These are phyloP conservation scores for Archips crataeganus DNA, from an alignment of 2,888 invertebrate genomes.

Conservation along the genomic window DNA sequence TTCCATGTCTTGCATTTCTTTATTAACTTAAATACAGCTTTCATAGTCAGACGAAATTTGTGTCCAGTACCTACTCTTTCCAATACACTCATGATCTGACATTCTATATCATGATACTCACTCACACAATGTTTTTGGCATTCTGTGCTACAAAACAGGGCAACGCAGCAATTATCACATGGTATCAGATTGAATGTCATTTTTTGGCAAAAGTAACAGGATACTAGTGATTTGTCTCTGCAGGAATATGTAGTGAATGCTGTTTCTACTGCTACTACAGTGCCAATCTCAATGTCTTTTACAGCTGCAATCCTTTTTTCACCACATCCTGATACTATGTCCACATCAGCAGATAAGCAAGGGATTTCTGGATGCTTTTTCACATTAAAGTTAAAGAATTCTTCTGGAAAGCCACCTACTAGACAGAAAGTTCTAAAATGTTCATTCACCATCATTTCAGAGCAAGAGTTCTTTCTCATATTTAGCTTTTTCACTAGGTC, in stretches of 20 bases:
- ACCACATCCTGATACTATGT: conserved; percentile 11
- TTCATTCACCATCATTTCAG: conserved; percentile 24
- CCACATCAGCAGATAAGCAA: conserved; percentile 31
- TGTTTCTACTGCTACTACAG: conserved; percentile 36
- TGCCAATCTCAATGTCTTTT: conserved; percentile 32
- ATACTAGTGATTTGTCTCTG: not conserved
- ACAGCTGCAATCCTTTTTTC: conserved; percentile 25
- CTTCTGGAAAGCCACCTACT: not conserved
- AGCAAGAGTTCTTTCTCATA: conserved; percentile 38
- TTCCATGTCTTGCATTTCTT: conserved; percentile 47
- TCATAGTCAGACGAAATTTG: conserved; percentile 41
- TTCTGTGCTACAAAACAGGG: conserved; percentile 42
- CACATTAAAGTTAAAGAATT: conserved; percentile 36
- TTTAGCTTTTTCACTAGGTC: conserved; percentile 37
- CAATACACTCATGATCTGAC: conserved; percentile 41
- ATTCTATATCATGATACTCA: conserved; percentile 45
- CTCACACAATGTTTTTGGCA: conserved; percentile 41
- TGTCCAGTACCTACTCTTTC: conserved; percentile 17
- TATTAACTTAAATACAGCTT: conserved; percentile 50
- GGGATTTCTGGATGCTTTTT: conserved; percentile 35
- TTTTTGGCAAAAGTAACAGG: conserved; percentile 43
- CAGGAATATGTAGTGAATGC: conserved; percentile 25
- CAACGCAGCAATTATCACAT: conserved; percentile 43
- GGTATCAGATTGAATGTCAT: conserved; percentile 44
- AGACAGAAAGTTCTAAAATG: conserved; percentile 2